Percentiles rank a stretch among this genome's conserved stretches.
Conservation (phyloP, 1,140 invertebrate species). For the Macrotrachela quadricornifera region DNA sequence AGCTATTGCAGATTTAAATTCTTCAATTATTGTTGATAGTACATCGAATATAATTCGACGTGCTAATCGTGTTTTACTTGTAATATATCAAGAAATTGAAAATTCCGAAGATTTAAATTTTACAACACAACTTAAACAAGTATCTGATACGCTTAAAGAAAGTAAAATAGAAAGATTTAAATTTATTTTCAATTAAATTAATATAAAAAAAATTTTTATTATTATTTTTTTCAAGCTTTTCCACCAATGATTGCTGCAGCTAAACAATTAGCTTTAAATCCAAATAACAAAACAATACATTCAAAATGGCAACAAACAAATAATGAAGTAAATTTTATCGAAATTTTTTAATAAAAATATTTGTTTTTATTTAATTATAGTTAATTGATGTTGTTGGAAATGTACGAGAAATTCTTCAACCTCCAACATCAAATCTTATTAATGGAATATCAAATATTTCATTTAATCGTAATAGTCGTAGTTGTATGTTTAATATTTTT, state of each 20-base stretch:
- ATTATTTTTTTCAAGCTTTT: slow-evolving; percentile 36
- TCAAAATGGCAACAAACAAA: slow-evolving; percentile 73
- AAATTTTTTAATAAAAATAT: not conserved
- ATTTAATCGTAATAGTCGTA: not conserved
- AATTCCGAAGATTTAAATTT: slow-evolving; percentile 88
- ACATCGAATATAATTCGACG: slow-evolving; percentile 70
- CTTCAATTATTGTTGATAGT: slow-evolving; percentile 74
- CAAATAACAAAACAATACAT: slow-evolving; percentile 49
- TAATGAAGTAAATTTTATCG: slow-evolving; percentile 41
- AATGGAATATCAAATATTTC: not conserved
- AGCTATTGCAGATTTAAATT: slow-evolving; percentile 58
- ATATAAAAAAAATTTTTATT: too few species aligned
- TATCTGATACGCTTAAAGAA: slow-evolving; percentile 60
- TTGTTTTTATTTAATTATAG: slow-evolving; percentile 31
- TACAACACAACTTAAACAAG: slow-evolving; percentile 56
- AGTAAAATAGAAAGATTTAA: too few species aligned
- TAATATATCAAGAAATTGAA: slow-evolving; percentile 85
- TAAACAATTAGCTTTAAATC: slow-evolving; percentile 71
- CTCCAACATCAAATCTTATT: not conserved
- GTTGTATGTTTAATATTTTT: too few species aligned
- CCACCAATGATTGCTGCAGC: slow-evolving; percentile 85
- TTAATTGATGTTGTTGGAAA: slow-evolving; percentile 50
- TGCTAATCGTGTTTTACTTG: slow-evolving; percentile 77
- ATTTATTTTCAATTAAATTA: too few species aligned
- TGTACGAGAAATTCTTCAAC: slow-evolving; percentile 44